These are phyloP conservation scores for Crioceris asparagi DNA, from an alignment of 2,888 invertebrate genomes.

Conservation along the genomic window DNA sequence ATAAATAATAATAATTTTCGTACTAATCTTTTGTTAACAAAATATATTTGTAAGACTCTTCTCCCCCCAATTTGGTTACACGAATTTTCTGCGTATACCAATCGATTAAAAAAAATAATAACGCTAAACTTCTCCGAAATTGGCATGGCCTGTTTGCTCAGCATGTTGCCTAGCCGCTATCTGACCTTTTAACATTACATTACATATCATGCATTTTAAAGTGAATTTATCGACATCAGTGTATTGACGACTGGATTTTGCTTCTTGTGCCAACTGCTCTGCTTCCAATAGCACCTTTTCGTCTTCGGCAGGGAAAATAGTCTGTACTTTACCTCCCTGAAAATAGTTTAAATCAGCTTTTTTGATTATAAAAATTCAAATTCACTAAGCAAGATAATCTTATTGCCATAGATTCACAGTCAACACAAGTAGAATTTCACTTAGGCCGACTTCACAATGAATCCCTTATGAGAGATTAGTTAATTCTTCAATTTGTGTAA, in stretches of 20 bases:
- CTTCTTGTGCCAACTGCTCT: slow-evolving; percentile 74
- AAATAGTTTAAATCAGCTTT: slow-evolving; percentile 18
- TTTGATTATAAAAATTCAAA: too few species aligned
- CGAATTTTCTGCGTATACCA: too few species aligned
- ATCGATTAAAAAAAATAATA: neutral
- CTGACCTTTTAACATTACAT: slow-evolving; percentile 66
- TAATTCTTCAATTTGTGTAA: too few species aligned
- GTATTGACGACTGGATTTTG: slow-evolving; percentile 79
- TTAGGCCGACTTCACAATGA: too few species aligned
- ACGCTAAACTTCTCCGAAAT: slow-evolving; percentile 62
- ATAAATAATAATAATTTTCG: too few species aligned
- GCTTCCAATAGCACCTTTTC: slow-evolving; percentile 65
- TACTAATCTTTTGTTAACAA: too few species aligned
- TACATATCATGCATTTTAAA: slow-evolving; percentile 73
- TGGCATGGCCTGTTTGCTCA: slow-evolving; percentile 68
- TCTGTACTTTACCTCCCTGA: slow-evolving; percentile 64
- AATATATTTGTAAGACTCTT: too few species aligned
- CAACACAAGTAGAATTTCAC: too few species aligned
- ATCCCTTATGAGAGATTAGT: too few species aligned
- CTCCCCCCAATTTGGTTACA: too few species aligned
- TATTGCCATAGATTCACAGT: too few species aligned
- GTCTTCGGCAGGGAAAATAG: slow-evolving; percentile 71
- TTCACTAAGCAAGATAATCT: too few species aligned
- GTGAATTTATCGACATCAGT: slow-evolving; percentile 84
- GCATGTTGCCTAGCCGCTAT: slow-evolving; percentile 77